phyloP scores from a whole-genome alignment of 2,888 invertebrate genomes.

The Adineta ricciae region DNA sequence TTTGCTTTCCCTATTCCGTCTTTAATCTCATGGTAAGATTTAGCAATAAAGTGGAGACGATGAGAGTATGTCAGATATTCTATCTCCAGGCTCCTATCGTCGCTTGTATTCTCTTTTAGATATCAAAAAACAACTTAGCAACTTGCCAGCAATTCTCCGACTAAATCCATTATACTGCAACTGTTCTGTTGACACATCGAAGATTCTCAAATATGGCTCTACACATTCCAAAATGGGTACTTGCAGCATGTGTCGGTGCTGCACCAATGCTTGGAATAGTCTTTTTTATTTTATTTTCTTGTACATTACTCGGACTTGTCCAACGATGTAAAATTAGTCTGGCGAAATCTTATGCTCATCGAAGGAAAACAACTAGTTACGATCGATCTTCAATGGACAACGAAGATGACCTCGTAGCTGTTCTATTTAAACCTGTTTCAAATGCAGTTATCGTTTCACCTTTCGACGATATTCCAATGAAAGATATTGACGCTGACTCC shows the following conservation, averaged over 20 bases:
- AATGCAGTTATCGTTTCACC: neutral
- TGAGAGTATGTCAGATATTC: neutral
- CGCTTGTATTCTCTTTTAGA: neutral
- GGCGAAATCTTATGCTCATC: neutral
- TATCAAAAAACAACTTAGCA: neutral
- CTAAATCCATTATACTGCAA: neutral
- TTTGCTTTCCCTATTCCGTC: neutral
- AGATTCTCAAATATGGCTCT: neutral
- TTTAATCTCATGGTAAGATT: neutral
- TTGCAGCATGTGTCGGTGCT: neutral
- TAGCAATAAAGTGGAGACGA: neutral
- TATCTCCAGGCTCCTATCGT: neutral
- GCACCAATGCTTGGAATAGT: conserved; percentile 12
- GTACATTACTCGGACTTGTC: neutral
- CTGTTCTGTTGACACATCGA: no score
- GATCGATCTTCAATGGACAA: neutral
- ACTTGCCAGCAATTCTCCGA: neutral
- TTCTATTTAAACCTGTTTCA: neutral
- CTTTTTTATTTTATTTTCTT: conserved; percentile 1
- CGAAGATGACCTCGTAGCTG: neutral
- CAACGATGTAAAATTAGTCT: conserved; percentile 11
- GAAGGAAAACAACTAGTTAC: neutral
- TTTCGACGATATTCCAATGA: neutral
- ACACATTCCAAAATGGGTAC: neutral
- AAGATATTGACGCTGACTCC: neutral